Percentiles rank a stretch among this genome's conserved stretches.
Evolutionary conservation across 2,888 invertebrate genomes (phyloP).

Genomic region (Acronicta alni): DNA sequence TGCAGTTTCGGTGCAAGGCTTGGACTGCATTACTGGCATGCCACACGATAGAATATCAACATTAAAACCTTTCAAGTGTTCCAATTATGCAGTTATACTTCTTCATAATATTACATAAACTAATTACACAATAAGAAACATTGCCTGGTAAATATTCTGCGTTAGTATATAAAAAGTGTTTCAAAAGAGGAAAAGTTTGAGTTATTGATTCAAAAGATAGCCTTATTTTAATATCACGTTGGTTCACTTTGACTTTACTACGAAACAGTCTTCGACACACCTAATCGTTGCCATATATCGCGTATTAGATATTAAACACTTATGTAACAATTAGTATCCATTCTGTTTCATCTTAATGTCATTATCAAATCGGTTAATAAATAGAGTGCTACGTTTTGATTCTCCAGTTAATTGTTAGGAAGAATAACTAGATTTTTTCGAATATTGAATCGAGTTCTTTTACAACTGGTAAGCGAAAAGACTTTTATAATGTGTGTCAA

Average conservation of each 20-base stretch:
- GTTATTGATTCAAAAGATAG: constrained; percentile 8
- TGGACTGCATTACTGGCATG: constrained; percentile 71
- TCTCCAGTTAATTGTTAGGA: no score
- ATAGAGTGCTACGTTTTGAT: no score
- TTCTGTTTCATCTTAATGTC: no score
- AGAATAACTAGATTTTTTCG: no score
- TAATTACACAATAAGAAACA: not conserved
- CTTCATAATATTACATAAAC: constrained; percentile 40
- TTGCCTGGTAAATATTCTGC: constrained; percentile 25
- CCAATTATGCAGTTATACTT: constrained; percentile 44
- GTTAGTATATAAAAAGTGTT: constrained; percentile 10
- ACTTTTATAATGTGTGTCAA: no score
- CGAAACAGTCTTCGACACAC: not conserved
- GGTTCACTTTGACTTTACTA: not conserved
- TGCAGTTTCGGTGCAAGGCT: constrained; percentile 76
- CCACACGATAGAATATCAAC: constrained; percentile 48
- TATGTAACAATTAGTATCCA: no score
- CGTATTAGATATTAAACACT: not conserved
- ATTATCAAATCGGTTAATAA: no score
- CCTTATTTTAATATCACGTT: constrained; percentile 5
- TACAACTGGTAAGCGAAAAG: no score
- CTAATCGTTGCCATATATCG: not conserved
- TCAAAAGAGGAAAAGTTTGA: constrained; percentile 18
- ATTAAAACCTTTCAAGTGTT: constrained; percentile 60
- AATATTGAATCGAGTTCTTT: no score